Evolutionary conservation across 2,888 invertebrate genomes (phyloP), one percentile per base, ranked within the genome.

Genomic region (Sphaerophoria rueppellii): DNA sequence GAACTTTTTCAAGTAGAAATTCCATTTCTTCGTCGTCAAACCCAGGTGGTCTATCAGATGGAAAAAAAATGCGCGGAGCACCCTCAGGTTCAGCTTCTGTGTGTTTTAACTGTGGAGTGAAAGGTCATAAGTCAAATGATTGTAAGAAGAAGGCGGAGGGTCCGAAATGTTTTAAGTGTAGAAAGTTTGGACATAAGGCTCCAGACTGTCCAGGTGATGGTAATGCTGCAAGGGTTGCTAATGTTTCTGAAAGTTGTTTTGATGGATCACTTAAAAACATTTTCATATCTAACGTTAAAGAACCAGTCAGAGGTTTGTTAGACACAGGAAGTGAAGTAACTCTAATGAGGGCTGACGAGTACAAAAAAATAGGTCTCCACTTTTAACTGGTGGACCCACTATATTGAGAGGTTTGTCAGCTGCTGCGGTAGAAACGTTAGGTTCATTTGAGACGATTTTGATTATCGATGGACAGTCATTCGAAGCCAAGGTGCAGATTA

Each of bases 101-200:
- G n/a, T 67, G 67, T 11, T 67, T 35, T 54, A 67, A 54, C 0
- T 67, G 54, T 24, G 52, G 67, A 24, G 9, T 40, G 4, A 54
- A 67, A 9, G 54, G 32, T 11, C 54, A 54, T 32, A 40, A 4
- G n/a, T 24, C 43, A 24, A 43, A 2, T 35, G 35, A 34, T 35
- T 57, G 34, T 35, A 57, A 6, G 0, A 57, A 57, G 48, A 57
- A 57, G 6, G n/a, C 55, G 6, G 55, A 57, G 6, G 55, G 55
- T 7, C 54, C 40, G 4, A 67, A 24, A 43, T 67, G 54, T 32
- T 67, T 40, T 54, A 67, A 43, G 12, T 67, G 54, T 40, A 24
- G 12, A 9, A 4, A 54, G 6, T 67, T 67, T 37, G 67, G 54
- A 6, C 67, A 54, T 9, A 40, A 67, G 24, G 34, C 52, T 65